Percentiles rank a stretch among this genome's conserved stretches.
Evolutionary conservation across 2,113 vertebrate species (phyloP).

Genomic region (Ailurus styani): DNA sequence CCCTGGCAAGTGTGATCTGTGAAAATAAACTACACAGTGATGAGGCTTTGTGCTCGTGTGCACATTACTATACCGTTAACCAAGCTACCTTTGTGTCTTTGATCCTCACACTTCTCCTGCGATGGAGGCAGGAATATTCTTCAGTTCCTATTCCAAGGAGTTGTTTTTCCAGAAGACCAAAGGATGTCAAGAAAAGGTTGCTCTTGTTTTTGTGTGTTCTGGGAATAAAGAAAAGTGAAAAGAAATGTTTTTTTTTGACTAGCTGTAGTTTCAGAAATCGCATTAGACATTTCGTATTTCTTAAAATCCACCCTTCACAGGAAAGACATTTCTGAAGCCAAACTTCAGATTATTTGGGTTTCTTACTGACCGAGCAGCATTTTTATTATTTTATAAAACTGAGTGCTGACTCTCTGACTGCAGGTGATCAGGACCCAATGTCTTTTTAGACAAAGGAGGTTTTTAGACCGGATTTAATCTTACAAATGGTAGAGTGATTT

Average conservation of each 20-base stretch:
- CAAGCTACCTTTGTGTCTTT: neutral
- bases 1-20: neutral
- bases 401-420: neutral
- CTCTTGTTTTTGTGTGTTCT: neutral
- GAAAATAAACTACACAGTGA: neutral
- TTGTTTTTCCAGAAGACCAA: neutral
- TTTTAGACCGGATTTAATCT: neutral
- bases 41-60: neutral
- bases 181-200: neutral
- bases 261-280: neutral
- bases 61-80: neutral
- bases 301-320: neutral
- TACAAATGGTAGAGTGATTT: neutral
- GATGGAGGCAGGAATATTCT: neutral
- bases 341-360: neutral
- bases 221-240: neutral
- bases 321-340: neutral
- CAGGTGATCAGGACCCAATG: neutral
- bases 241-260: neutral
- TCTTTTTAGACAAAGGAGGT: neutral
- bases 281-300: neutral
- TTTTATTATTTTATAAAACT: neutral
- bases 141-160: neutral
- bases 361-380: neutral
- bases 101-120: neutral